Base-by-base conservation (phyloP, 2,888 invertebrate species). In the Heliconius aoede region DNA sequence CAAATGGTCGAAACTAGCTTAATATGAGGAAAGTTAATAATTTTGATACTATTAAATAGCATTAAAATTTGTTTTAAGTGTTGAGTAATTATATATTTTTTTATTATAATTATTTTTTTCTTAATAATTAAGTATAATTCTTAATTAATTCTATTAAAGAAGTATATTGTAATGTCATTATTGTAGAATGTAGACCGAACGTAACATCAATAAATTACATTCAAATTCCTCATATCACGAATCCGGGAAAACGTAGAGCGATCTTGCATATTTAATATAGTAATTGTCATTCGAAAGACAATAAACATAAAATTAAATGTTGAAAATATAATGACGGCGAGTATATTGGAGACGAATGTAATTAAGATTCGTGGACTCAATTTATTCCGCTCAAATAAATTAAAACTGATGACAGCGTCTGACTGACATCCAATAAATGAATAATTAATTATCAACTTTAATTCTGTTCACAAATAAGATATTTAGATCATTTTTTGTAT, bases 301-400 rank as follows among this genome's bases (percentile, higher is more conserved):
- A 51, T 51, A 61, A 46, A 69, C 46, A 61, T 61, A 68, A 40
- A 72, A 65, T 51, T 73, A 32, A 30, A 61, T 26, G 67, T 68
- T n/a, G 21, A 64, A 77, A 68, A 64, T 72, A 72, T 72, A 62
- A 71, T 74, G 61, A 69, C 46, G 60, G 18, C 64, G 55, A 32
- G 62, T 74, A 74, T 77, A 61, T 73, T 60, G 51, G 58, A 65
- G 71, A 73, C 26, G 75, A 77, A 71, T 76, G 69, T 71, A 79
- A 77, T 77, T 79, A 79, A 77, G 77, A 79, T 76, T 79, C 77
- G 73, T 77, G 65, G 55, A 73, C 69, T 79, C 71, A 75, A 77
- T 79, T 79, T 79, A 77, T 77, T 79, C 71, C 61, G 71, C 32
- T 72, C 77, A 77, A 79, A 79, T 77, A 77, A 79, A 76, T 79